Evolutionary conservation across 30 jellyfish, hydroid and myxozoan species (phyloP), one percentile per base, ranked within the genome.

Genomic region (Morbakka virulenta): DNA sequence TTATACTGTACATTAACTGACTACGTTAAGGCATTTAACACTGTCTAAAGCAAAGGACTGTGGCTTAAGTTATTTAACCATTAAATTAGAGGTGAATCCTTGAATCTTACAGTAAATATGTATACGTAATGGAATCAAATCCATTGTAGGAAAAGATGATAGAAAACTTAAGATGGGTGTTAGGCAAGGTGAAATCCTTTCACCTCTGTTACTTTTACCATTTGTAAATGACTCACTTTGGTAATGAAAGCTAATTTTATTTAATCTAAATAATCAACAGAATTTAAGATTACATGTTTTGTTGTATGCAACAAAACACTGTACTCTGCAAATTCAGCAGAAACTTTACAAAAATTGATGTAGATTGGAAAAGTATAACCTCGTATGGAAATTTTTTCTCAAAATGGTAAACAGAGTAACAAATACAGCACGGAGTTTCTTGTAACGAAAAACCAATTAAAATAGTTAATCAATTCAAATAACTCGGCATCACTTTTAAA

Each of bases 401-500:
- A 31, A 31, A 67, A n/a, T 67, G 68, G 68, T 31, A 67, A 33
- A 31, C 35, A 32, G 68, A 67, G 79, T 31, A 67, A n/a, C n/a
- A n/a, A n/a, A n/a, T n/a, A n/a, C n/a, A n/a, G n/a, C n/a, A n/a
- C n/a, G n/a, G n/a, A n/a, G n/a, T n/a, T n/a, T n/a, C n/a, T n/a
- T n/a, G n/a, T n/a, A n/a, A 67, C 35, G 68, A 32, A 26, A 67
- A 26, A 1, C 69, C 69, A n/a, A 22, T 67, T n/a, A 64, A 67
- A 20, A 67, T 67, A 1, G 79, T 67, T 1, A 67, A 52, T n/a
- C 4, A 52, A 52, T 52, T 3, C n/a, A 52, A 52, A 52, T 52
- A 52, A n/a, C 69, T 52, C 35, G 67, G 79, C n/a, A 33, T 67
- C 13, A 67, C 3, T 67, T 67, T 67, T 32, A 67, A 67, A 21